Percentiles rank a stretch among this genome's conserved stretches.
Evolutionary conservation across 2,113 vertebrate genomes (phyloP).

Genomic region (Lutjanus erythropterus): DNA sequence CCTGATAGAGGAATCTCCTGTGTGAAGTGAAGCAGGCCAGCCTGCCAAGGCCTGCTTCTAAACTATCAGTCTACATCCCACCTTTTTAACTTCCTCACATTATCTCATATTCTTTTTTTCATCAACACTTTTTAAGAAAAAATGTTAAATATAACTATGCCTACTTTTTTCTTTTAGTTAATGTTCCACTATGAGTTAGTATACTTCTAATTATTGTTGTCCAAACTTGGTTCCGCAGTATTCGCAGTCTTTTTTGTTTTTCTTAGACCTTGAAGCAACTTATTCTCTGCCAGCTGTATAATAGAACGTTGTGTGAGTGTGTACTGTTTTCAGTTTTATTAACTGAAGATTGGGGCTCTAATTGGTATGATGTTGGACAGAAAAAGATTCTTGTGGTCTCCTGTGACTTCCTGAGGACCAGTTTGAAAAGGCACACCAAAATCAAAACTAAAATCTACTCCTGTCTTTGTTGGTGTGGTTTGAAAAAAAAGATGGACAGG

Average conservation of each 20-base stretch:
- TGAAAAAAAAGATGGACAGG: neutral
- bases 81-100: slow-evolving; percentile 17
- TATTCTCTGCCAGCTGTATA: neutral
- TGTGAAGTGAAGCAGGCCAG: slow-evolving; percentile 68
- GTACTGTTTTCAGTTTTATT: neutral
- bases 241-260: too few species aligned
- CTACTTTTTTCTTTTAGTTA: neutral
- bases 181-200: neutral
- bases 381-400: neutral
- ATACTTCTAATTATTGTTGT: neutral
- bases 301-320: neutral
- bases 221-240: neutral
- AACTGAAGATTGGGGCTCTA: neutral
- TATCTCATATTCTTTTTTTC: slow-evolving; percentile 17
- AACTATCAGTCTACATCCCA: slow-evolving; percentile 41
- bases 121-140: neutral
- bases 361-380: neutral
- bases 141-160: neutral
- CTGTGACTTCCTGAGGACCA: neutral
- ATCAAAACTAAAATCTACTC: neutral
- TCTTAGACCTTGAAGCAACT: neutral
- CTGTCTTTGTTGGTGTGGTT: neutral
- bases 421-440: neutral
- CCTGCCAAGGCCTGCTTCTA: slow-evolving; percentile 79
- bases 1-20: slow-evolving; percentile 79